A percentile compares a stretch with the other conserved stretches of the same genome.
Evolutionary conservation across 2,113 vertebrate species (phyloP).

Genomic region (Hypocryptadius cinnamomeus): DNA sequence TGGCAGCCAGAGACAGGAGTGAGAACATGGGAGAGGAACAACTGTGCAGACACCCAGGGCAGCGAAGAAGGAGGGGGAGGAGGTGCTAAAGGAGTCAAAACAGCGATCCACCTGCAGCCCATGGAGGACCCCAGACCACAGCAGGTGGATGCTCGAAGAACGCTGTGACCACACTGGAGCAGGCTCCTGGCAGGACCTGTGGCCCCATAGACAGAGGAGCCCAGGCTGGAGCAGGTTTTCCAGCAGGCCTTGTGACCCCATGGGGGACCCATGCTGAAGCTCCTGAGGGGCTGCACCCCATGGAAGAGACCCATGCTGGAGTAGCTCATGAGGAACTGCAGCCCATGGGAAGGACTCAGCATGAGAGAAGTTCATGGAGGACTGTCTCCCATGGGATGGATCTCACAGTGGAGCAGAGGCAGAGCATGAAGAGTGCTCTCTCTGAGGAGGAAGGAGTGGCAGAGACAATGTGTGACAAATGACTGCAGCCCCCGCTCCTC

Average conservation of each 20-base stretch:
- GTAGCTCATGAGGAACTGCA: neutral
- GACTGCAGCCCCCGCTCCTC: neutral
- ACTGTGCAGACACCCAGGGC: neutral
- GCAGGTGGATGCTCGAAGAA: neutral
- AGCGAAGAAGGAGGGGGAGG: neutral
- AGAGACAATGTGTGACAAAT: neutral
- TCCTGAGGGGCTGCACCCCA: neutral
- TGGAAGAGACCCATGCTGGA: neutral
- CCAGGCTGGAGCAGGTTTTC: neutral
- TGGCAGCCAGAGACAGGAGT: neutral
- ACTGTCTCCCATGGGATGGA: neutral
- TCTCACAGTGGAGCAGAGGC: neutral
- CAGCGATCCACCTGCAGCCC: neutral
- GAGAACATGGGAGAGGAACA: neutral
- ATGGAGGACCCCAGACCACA: neutral
- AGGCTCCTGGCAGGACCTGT: neutral
- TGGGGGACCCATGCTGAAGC: neutral
- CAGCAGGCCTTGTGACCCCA: neutral
- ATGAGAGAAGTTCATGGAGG: rapidly evolving
- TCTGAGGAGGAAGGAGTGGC: neutral
- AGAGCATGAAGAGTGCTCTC: neutral
- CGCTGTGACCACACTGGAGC: neutral
- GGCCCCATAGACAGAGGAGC: neutral
- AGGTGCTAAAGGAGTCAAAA: neutral
- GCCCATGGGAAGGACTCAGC: neutral